Evolutionary conservation across 2,113 vertebrate genomes (phyloP), one percentile per base, ranked within the genome.

Genomic region (Brienomyrus longianalis): DNA sequence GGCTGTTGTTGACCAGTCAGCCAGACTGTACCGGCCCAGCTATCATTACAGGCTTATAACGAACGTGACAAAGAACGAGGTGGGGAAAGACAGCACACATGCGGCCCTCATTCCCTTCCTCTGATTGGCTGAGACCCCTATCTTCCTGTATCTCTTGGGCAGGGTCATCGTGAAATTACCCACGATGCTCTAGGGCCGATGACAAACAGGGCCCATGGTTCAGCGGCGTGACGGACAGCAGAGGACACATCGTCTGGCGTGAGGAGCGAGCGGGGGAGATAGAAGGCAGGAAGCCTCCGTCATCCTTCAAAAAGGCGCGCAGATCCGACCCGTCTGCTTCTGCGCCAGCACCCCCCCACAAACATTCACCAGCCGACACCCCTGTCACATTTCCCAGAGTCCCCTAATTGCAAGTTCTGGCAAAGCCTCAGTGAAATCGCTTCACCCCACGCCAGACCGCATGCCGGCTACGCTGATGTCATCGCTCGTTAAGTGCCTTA

Each of bases 201-300:
- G 43, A 90, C 54, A 83, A 90, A 84, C n/a, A 89, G 87, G 89
- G 89, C 70, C 89, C 56, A 85, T 56, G 86, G 47, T 85, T 62
- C 84, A 56, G 87, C 87, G 66, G 59, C 21, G 56, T 91, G 88
- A 93, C 90, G 87, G 92, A 83, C 89, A 88, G 87, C 89, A 86
- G 84, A 92, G 90, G 56, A 86, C 90, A 90, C 77, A 87, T 86
- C n/a, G 89, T 47, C 52, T 87, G 90, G 86, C 90, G 88, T 87
- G 52, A 0, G 54, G 74, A 59, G 50, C 6, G n/a, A 66, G 70
- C 45, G 70, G 80, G 83, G 51, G 39, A 87, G 47, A 88, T 8
- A 62, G 54, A 10, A 66, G 54, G 10, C 23, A 52, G n/a, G 87
- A 66, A 77, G 87, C 45, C 10, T 84, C 45, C 1, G 19, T 48